These are phyloP conservation scores for Rhynchomys soricoides DNA, from an alignment of 2,113 vertebrate species.

Conservation along the genomic window DNA sequence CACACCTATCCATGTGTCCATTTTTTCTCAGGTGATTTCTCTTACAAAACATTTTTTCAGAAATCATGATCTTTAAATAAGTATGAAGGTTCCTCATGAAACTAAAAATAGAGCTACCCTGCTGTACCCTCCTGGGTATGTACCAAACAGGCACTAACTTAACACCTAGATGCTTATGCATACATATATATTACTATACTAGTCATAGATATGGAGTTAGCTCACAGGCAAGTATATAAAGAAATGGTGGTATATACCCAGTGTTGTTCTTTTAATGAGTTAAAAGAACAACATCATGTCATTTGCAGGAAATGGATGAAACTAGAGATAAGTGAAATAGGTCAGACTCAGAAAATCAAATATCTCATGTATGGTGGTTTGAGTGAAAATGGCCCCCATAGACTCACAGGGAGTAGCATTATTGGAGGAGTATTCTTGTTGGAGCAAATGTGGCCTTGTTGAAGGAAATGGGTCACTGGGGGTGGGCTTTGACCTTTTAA, in stretches of 20 bases:
- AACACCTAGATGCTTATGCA: background rate
- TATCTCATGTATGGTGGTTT: background rate
- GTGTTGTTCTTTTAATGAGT: no score
- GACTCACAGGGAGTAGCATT: background rate
- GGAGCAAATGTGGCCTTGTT: background rate
- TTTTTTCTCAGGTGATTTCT: slow-evolving; percentile 21
- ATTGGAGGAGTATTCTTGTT: background rate
- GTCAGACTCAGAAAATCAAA: background rate
- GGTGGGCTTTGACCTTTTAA: background rate
- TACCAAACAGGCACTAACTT: background rate
- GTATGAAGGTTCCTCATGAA: background rate
- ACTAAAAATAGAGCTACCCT: background rate
- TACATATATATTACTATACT: background rate
- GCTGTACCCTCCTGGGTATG: background rate
- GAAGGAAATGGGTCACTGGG: background rate
- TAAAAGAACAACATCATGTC: background rate
- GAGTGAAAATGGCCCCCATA: background rate
- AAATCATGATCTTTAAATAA: background rate
- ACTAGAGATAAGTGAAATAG: background rate
- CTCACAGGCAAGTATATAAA: background rate
- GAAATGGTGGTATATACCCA: background rate
- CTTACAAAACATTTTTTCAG: background rate
- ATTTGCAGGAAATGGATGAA: background rate
- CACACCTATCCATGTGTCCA: background rate
- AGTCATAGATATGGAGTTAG: background rate